Evolutionary conservation across 2,113 vertebrate genomes (phyloP).

Genomic region (Condylura cristata): DNA sequence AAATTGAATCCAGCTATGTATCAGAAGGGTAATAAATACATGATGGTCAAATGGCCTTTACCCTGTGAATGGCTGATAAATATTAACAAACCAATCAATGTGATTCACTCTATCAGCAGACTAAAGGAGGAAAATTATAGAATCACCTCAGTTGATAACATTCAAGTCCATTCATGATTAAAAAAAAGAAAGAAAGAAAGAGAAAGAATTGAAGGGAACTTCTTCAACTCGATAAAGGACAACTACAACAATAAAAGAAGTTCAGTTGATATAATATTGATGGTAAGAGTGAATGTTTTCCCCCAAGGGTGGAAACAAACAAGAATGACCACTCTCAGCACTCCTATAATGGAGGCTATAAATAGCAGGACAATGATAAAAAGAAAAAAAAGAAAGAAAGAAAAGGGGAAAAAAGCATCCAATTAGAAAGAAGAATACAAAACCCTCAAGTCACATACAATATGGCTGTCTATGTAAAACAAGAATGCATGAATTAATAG

Average conservation of each 20-base stretch:
- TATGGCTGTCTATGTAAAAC: background rate
- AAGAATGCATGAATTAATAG: background rate
- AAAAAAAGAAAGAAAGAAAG: too few relatives aligned
- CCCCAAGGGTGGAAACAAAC: background rate
- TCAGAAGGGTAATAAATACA: background rate
- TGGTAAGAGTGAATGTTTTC: background rate
- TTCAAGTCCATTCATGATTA: background rate
- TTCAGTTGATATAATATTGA: background rate
- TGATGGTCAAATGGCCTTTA: background rate
- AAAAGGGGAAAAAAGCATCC: background rate
- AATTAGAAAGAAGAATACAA: conserved; percentile 25
- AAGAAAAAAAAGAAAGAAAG: too few relatives aligned
- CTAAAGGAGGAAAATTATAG: background rate
- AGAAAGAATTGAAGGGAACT: background rate
- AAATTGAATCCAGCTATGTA: conserved; percentile 9
- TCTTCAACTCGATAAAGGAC: background rate
- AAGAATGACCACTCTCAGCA: background rate
- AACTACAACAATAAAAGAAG: background rate
- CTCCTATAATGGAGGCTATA: background rate
- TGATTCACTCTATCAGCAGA: background rate
- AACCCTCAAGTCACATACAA: background rate
- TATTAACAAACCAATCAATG: background rate
- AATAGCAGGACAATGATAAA: too few relatives aligned
- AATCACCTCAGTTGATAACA: conserved; percentile 37
- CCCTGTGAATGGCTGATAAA: conserved; percentile 13